Evolutionary conservation across 2,113 vertebrate species (phyloP).

Genomic region (Callaeas wilsoni): DNA sequence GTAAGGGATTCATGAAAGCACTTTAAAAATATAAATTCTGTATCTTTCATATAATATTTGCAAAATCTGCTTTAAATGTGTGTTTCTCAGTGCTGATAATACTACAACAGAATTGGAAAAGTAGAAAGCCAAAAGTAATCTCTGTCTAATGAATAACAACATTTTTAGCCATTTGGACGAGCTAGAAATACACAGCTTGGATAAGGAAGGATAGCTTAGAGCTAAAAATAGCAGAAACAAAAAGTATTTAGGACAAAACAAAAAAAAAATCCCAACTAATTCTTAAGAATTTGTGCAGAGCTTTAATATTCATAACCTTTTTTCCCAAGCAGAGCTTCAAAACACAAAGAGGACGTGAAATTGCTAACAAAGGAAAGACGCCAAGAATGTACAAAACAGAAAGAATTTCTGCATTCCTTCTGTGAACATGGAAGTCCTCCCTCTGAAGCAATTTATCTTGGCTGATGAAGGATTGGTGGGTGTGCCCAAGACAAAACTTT

Average conservation of each 20-base stretch:
- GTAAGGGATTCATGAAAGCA: background rate
- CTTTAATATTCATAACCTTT: conserved; percentile 8
- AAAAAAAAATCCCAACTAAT: background rate
- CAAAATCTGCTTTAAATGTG: background rate
- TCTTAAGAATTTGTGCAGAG: background rate
- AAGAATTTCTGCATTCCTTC: conserved; percentile 60
- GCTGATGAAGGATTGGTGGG: conserved; percentile 64
- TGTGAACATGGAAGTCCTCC: conserved; percentile 59
- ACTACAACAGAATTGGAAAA: background rate
- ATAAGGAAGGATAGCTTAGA: background rate
- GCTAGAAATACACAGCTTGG: conserved; percentile 28
- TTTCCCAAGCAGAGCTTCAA: background rate
- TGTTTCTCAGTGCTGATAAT: background rate
- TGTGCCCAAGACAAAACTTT: conserved; percentile 53
- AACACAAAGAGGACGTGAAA: background rate
- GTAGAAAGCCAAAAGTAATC: background rate
- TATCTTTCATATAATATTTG: background rate
- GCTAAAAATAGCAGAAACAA: conserved; percentile 27
- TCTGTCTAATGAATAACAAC: conserved; percentile 6
- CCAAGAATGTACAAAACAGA: conserved; percentile 45
- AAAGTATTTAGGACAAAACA: background rate
- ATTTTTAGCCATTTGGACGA: background rate
- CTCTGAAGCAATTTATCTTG: conserved; percentile 66
- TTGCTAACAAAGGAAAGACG: background rate
- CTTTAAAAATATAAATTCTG: background rate